Percentiles rank a stretch among this genome's conserved stretches.
Evolutionary conservation across 1,140 invertebrate species (phyloP).

Genomic region (Papilio dardanus): DNA sequence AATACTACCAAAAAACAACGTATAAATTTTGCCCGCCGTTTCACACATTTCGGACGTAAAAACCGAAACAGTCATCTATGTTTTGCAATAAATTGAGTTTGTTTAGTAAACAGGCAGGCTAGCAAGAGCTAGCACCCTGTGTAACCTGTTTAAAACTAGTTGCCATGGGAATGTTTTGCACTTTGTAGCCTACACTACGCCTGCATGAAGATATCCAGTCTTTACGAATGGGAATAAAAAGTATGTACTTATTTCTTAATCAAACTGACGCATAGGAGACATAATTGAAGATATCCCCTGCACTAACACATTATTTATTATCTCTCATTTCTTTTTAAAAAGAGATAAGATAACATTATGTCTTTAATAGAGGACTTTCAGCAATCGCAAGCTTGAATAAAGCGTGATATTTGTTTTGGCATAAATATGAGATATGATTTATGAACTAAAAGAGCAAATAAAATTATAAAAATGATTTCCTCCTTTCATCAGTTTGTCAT

Average conservation of each 20-base stretch:
- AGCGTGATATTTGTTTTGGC: too few species aligned
- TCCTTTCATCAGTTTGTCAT: too few species aligned
- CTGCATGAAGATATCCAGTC: background rate
- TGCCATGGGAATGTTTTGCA: constrained; percentile 22
- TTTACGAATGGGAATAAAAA: background rate
- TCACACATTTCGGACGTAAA: constrained; percentile 7
- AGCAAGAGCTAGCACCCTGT: background rate
- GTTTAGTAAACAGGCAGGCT: constrained; percentile 5
- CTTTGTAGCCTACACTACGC: background rate
- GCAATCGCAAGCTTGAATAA: too few species aligned
- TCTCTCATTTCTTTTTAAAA: too few species aligned
- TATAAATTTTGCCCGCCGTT: background rate
- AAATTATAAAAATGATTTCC: too few species aligned
- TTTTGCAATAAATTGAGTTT: constrained; percentile 6
- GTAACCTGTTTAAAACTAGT: constrained; percentile 36
- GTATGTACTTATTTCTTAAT: background rate
- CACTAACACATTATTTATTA: background rate
- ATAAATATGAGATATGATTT: too few species aligned
- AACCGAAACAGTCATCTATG: constrained; percentile 13
- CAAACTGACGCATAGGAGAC: background rate
- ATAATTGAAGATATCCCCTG: background rate
- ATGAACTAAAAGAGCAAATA: too few species aligned
- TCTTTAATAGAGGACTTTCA: too few species aligned
- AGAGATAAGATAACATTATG: too few species aligned
- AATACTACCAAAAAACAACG: background rate